phyloP scores from a whole-genome alignment of 37 sponge, comb jelly and placozoan genomes.

The Bolinopsis microptera region DNA sequence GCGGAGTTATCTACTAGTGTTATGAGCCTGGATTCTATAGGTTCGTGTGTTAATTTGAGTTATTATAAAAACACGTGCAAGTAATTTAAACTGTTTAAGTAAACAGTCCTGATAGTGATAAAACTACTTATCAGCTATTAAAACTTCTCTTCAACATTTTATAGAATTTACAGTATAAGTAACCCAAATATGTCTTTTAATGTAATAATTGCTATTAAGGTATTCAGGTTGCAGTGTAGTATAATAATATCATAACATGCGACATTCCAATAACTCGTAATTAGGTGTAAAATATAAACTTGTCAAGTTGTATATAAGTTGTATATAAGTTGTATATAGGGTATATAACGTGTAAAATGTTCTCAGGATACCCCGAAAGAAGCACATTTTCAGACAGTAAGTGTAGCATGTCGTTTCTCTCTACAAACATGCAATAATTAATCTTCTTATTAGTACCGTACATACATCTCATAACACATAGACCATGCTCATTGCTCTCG shows the following conservation, averaged over 20 bases:
- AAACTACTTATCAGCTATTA: no score
- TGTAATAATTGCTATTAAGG: no score
- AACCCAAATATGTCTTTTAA: no score
- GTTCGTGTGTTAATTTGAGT: neutral
- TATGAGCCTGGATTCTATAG: slow-evolving; percentile 35
- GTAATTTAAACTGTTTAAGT: no score
- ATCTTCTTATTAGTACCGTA: neutral
- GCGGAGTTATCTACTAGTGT: slow-evolving; percentile 49
- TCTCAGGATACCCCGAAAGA: slow-evolving; percentile 8
- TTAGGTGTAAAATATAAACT: neutral
- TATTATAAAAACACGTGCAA: no score
- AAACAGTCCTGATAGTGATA: no score
- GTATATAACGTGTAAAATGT: no score
- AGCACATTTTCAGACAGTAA: neutral
- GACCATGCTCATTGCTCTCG: neutral
- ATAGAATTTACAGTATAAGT: no score
- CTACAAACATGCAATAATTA: neutral
- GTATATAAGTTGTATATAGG: no score
- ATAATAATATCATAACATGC: neutral
- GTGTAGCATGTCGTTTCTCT: neutral
- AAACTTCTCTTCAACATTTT: no score
- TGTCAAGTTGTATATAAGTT: neutral
- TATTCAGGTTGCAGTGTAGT: neutral
- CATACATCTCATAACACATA: neutral
- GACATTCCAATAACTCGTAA: neutral